Conservation (phyloP, 2,113 vertebrate species). For the Trematomus loennbergii region DNA sequence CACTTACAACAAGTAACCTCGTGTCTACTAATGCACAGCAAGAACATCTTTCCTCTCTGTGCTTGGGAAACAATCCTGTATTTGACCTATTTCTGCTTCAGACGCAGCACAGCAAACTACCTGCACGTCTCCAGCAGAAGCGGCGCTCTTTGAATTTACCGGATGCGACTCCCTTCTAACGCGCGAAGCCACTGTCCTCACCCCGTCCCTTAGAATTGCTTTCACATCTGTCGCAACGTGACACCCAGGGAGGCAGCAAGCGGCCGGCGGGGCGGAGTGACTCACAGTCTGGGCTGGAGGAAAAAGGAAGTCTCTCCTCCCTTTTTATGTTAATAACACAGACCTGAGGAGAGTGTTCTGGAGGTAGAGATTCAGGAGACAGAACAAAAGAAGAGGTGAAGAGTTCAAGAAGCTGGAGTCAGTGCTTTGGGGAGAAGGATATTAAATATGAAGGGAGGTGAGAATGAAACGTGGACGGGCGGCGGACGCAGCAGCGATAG, state of each 20-base stretch:
- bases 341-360: slow-evolving; percentile 54
- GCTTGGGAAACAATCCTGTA: slow-evolving; percentile 51
- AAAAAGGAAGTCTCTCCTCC: slow-evolving; percentile 53
- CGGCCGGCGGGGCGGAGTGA: slow-evolving; percentile 60
- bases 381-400: slow-evolving; percentile 70
- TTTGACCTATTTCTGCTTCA: slow-evolving; percentile 59
- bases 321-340: slow-evolving; percentile 70
- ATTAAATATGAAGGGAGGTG: slow-evolving; percentile 74
- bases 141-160: slow-evolving; percentile 34
- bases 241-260: slow-evolving; percentile 56
- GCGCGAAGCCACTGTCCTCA: slow-evolving; percentile 49
- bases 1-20: neutral
- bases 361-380: slow-evolving; percentile 42
- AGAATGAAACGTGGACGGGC: slow-evolving; percentile 49
- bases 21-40: slow-evolving; percentile 22
- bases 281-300: slow-evolving; percentile 60
- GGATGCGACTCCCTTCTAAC: slow-evolving; percentile 38
- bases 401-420: slow-evolving; percentile 71
- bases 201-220: slow-evolving; percentile 61
- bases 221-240: slow-evolving; percentile 67
- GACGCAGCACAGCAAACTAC: slow-evolving; percentile 33
- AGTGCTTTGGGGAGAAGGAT: slow-evolving; percentile 71
- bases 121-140: slow-evolving; percentile 23
- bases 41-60: slow-evolving; percentile 26
- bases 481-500: slow-evolving; percentile 41